Conservation (phyloP, 2,113 vertebrate genomes). For the Indri indri region DNA sequence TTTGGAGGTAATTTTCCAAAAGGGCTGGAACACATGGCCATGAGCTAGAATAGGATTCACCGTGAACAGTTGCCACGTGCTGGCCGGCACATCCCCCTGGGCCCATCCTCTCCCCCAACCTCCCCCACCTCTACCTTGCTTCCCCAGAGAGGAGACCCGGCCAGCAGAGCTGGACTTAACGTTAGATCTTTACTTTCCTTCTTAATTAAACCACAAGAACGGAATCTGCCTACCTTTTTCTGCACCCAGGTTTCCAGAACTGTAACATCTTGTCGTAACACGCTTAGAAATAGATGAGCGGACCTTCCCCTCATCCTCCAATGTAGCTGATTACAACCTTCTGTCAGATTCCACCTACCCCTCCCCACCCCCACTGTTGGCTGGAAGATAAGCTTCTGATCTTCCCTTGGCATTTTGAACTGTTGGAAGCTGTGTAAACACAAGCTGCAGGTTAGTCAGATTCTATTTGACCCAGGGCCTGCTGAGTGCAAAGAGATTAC, state of each 20-base stretch:
- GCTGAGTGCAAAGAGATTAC: slow-evolving; percentile 80
- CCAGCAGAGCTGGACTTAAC: background rate
- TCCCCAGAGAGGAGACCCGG: slow-evolving; percentile 54
- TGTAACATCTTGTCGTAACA: slow-evolving; percentile 81
- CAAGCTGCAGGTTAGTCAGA: slow-evolving; percentile 73
- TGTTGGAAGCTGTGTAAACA: slow-evolving; percentile 86
- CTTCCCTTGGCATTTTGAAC: slow-evolving; percentile 86
- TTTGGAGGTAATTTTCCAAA: slow-evolving; percentile 90
- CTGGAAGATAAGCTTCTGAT: slow-evolving; percentile 84
- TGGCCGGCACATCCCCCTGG: slow-evolving; percentile 75
- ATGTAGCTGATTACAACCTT: slow-evolving; percentile 84
- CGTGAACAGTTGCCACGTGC: slow-evolving; percentile 82
- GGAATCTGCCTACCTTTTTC: slow-evolving; percentile 79
- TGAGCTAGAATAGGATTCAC: slow-evolving; percentile 87
- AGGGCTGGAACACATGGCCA: slow-evolving; percentile 85
- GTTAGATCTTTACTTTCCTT: slow-evolving; percentile 77
- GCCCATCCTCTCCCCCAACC: slow-evolving; percentile 54
- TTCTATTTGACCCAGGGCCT: slow-evolving; percentile 82
- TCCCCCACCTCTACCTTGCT: slow-evolving; percentile 25
- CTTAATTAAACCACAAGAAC: slow-evolving; percentile 85
- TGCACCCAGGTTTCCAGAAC: slow-evolving; percentile 63
- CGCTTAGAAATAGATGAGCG: slow-evolving; percentile 80
- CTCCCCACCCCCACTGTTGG: slow-evolving; percentile 64
- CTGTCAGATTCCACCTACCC: slow-evolving; percentile 74
- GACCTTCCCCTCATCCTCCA: slow-evolving; percentile 76